Evolutionary conservation across 92 coral and sea anemone genomes (phyloP).

Genomic region (Phenganax subtilis): DNA sequence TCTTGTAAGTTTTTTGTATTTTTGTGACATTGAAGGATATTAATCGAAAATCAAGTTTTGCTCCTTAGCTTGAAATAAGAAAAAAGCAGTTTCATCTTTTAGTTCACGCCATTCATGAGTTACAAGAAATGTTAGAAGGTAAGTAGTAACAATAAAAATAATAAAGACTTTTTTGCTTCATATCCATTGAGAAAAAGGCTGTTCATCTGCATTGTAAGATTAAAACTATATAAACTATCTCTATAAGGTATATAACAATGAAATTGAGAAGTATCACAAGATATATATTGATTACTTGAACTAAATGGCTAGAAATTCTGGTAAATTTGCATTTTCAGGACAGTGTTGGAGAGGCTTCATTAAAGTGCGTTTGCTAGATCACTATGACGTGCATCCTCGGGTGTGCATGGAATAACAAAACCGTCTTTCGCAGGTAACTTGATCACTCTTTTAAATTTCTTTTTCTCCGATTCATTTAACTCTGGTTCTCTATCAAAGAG

Average conservation of each 20-base stretch:
- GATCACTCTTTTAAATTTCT: not conserved
- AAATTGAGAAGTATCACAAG: too few species aligned
- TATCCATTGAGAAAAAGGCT: not conserved
- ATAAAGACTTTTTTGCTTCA: too few species aligned
- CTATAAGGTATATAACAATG: too few species aligned
- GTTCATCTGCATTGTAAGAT: not conserved
- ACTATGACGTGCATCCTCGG: constrained; percentile 27
- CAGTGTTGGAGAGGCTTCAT: not conserved
- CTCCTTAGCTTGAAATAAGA: constrained; percentile 75
- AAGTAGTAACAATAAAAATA: not conserved
- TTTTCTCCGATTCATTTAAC: not conserved
- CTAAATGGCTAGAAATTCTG: too few species aligned
- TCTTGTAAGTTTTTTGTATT: not conserved
- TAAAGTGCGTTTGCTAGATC: not conserved
- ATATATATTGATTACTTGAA: too few species aligned
- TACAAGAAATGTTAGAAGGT: constrained; percentile 91
- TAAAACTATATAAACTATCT: too few species aligned
- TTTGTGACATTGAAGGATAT: not conserved
- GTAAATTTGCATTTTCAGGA: too few species aligned
- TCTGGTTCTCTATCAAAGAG: constrained; percentile 14
- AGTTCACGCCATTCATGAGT: constrained; percentile 87
- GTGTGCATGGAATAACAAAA: constrained; percentile 47
- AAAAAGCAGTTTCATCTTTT: constrained; percentile 89
- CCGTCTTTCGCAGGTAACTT: not conserved
- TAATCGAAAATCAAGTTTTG: not conserved